Conservation (phyloP, 2,797 vertebrate species). For the Oceanodroma leucorhoa region DNA sequence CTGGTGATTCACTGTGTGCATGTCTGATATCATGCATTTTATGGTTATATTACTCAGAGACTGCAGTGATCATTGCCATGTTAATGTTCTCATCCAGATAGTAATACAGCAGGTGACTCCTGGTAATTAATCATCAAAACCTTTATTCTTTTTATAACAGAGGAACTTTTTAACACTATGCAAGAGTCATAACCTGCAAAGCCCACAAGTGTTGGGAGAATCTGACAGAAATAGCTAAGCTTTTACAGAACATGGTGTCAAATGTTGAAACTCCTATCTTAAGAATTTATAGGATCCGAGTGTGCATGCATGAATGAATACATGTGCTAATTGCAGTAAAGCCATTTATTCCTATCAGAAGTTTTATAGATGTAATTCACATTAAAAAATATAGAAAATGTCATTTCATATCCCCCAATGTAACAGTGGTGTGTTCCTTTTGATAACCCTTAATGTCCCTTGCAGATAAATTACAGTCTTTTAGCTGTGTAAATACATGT, state of each 20-base stretch:
- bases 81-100: conserved; percentile 26
- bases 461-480: background rate
- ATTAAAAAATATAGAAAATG: background rate
- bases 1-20: background rate
- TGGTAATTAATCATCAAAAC: conserved; percentile 35
- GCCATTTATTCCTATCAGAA: background rate
- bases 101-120: conserved; percentile 11
- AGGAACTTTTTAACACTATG: background rate
- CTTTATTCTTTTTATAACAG: background rate
- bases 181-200: background rate
- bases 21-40: conserved; percentile 9
- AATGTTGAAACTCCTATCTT: background rate
- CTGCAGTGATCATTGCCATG: background rate
- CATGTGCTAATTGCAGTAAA: background rate
- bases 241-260: background rate
- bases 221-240: background rate
- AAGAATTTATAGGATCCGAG: background rate
- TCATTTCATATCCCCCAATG: background rate
- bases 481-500: background rate
- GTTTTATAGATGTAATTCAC: background rate
- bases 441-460: background rate
- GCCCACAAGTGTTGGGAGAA: background rate
- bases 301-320: background rate
- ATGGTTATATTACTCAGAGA: conserved; percentile 25
- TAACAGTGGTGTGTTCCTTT: background rate